Base-by-base conservation (phyloP, 2,888 invertebrate species). In the Diarsia rubi region DNA sequence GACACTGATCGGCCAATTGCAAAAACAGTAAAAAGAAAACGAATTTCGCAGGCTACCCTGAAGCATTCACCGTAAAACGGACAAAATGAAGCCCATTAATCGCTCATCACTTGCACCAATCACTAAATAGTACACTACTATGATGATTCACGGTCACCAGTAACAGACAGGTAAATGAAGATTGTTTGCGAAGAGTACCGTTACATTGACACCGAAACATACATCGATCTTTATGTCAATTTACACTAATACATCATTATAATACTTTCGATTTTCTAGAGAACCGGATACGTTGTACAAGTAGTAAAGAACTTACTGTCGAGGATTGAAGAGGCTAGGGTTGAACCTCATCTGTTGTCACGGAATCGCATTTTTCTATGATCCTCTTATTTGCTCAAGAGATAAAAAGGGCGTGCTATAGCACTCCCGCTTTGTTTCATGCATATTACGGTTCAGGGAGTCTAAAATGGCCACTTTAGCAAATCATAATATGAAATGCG, bases 181-280 rank as follows among this genome's bases (percentile, higher is more conserved):
- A 47, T 31, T 69, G 31, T 82, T 72, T 78, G 47, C 49, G 3
- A 21, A 60, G 21, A 54, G 21, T 24, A 31, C 83, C 78, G 80
- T 72, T 78, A 72, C 54, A n/a, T 52, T 78, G 80, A 47, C 80
- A 78, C 47, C 45, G 21, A 78, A 66, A 78, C 69, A 80, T 9
- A 82, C 60, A 65, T 70, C 14, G 21, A 19, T 47, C 5, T 59
- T 21, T 14, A n/a, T n/a, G 19, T 70, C 68, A 60, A 45, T 80
- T 69, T 68, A 45, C 57, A 59, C 62, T 67, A 14, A 42, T 37
- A 69, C 21, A n/a, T 45, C 24, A 62, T 57, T 42, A 16, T 31
- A 44, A 64, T 57, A 63, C 62, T 78, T 79, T 57, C 64, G 42
- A 24, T 78, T 78, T 78, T 62, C 14, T 31, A 24, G 12, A 49